Percentiles rank a stretch among this genome's conserved stretches.
Conservation (phyloP, 1,140 invertebrate genomes). For the Geopemphigus sp. region DNA sequence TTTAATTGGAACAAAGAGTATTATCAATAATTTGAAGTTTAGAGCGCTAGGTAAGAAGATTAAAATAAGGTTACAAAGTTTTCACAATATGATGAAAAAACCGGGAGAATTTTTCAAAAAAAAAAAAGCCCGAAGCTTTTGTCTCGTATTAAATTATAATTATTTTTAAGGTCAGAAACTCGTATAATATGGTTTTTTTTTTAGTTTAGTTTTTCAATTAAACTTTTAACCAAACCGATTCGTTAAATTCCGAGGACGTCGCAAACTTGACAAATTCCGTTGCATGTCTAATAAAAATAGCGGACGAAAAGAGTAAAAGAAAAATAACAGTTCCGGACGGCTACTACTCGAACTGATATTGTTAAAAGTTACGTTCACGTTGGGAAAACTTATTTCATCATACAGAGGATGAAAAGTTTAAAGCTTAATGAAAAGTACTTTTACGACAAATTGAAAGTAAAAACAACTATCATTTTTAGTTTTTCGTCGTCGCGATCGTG, state of each 20-base stretch:
- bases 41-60: background rate
- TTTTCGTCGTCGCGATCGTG: background rate
- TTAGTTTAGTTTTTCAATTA: slow-evolving; percentile 33
- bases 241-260: background rate
- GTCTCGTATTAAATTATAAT: background rate
- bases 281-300: slow-evolving; percentile 23
- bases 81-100: background rate
- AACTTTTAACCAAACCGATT: slow-evolving; percentile 42
- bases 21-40: background rate
- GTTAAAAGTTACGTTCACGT: slow-evolving; percentile 34
- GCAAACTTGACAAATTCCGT: slow-evolving; percentile 3
- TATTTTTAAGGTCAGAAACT: background rate
- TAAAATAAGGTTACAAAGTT: too few relatives aligned
- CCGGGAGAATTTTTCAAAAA: background rate
- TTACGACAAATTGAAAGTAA: slow-evolving; percentile 35
- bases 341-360: slow-evolving; percentile 16
- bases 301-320: background rate
- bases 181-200: background rate
- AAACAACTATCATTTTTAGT: slow-evolving; percentile 29
- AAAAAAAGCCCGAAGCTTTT: background rate
- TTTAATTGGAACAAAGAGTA: background rate
- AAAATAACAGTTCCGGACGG: slow-evolving; percentile 22
- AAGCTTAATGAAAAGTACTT: slow-evolving; percentile 45
- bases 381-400: slow-evolving; percentile 48
- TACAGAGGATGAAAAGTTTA: slow-evolving; percentile 30